A percentile compares a stretch with the other conserved stretches of the same genome.
Conservation (phyloP, 2,797 vertebrate genomes). For the Rhadinocentrus ornatus region DNA sequence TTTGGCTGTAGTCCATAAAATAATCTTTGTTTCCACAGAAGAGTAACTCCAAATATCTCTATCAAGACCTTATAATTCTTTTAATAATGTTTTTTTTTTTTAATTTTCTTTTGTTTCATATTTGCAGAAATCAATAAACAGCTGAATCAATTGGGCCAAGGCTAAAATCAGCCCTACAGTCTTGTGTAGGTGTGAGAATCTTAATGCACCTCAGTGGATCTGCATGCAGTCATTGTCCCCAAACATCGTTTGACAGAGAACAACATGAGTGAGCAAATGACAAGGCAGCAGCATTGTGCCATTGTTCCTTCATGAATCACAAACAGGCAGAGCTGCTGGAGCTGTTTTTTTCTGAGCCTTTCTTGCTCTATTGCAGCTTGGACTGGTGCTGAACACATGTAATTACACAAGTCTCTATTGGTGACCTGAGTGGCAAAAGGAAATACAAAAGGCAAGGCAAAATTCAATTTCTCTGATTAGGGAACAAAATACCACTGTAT, state of each 20-base stretch:
- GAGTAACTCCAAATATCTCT: conserved; percentile 15
- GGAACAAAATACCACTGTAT: conserved; percentile 5
- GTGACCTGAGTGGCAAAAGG: conserved; percentile 43
- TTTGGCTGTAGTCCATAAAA: conserved; percentile 2
- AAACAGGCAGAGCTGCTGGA: conserved; percentile 39
- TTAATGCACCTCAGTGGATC: conserved; percentile 33
- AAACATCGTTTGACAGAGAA: conserved; percentile 44
- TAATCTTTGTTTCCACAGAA: conserved; percentile 18
- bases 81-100: conserved; percentile 17
- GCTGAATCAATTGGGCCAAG: conserved; percentile 34
- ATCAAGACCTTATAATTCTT: conserved; percentile 12
- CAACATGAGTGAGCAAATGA: conserved; percentile 49
- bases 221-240: conserved; percentile 29
- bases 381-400: conserved; percentile 67
- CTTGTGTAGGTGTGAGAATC: conserved; percentile 20
- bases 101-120: not conserved
- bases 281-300: conserved; percentile 42
- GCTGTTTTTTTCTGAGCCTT: conserved; percentile 20
- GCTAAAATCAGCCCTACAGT: conserved; percentile 29
- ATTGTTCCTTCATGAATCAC: conserved; percentile 51
- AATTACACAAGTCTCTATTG: conserved; percentile 70
- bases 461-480: conserved; percentile 32
- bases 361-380: conserved; percentile 51
- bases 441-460: conserved; percentile 43
- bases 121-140: conserved; percentile 54